Evolutionary conservation across 2,113 vertebrate genomes (phyloP).

Genomic region (Scopus umbretta): DNA sequence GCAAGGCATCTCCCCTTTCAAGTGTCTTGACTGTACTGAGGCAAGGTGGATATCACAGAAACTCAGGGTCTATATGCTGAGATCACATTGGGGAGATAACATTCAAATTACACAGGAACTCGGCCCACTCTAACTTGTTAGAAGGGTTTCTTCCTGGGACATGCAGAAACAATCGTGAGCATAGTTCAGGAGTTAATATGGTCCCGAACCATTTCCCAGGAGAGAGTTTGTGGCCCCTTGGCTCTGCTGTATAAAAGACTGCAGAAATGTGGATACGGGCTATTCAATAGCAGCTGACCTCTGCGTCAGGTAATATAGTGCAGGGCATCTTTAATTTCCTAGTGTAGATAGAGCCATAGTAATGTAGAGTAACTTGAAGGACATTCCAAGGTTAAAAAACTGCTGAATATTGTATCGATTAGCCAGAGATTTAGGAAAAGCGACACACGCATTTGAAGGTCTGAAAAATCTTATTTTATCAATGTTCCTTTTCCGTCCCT

Average conservation of each 20-base stretch:
- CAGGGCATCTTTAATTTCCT: neutral
- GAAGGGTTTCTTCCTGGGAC: neutral
- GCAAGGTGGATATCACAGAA: neutral
- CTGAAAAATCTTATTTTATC: neutral
- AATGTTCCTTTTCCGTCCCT: neutral
- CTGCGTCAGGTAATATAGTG: neutral
- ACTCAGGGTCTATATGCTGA: neutral
- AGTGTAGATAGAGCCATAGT: neutral
- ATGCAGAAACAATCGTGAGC: neutral
- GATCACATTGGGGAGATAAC: neutral
- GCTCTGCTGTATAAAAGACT: neutral
- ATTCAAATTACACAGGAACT: neutral
- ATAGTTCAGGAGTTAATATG: neutral
- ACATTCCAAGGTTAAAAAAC: neutral
- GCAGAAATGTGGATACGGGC: neutral
- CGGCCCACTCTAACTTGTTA: neutral
- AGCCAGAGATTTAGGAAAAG: neutral
- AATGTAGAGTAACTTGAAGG: neutral
- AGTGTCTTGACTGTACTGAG: neutral
- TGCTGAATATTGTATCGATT: neutral
- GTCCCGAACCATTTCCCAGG: neutral
- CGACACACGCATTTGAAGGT: neutral
- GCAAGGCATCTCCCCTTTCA: neutral
- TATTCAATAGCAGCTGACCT: neutral
- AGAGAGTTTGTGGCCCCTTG: neutral